phyloP scores from a whole-genome alignment of 2,113 vertebrate species.

The Pterocles orientalis region DNA sequence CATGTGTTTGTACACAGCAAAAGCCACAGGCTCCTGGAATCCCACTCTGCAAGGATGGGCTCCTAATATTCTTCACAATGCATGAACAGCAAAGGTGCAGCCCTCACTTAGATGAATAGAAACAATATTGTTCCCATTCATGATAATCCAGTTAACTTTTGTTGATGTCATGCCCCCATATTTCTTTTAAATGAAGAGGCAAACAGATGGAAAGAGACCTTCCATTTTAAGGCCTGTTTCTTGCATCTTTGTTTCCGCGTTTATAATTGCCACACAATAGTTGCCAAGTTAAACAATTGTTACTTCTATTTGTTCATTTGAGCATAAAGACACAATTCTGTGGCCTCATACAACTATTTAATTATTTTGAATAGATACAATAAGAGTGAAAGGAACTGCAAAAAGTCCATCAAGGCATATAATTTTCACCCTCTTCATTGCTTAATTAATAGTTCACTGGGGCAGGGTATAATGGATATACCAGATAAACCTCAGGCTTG shows the following conservation, averaged over 20 bases:
- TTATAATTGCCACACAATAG: not conserved
- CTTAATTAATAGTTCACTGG: not conserved
- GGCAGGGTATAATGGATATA: not conserved
- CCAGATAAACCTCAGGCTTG: not conserved
- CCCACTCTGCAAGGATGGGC: not conserved
- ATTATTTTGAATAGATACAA: conserved; percentile 17
- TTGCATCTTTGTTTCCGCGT: conserved; percentile 23
- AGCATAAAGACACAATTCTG: conserved; percentile 1
- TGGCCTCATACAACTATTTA: not conserved
- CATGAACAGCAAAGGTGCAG: not conserved
- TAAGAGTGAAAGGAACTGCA: not conserved
- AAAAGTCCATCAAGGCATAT: not conserved
- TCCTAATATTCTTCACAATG: not conserved
- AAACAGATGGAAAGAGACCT: not conserved
- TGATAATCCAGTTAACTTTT: not conserved
- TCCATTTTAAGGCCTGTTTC: not conserved
- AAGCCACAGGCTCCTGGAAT: not conserved
- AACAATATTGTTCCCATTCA: not conserved
- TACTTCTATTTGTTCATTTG: conserved; percentile 21
- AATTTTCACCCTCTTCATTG: not conserved
- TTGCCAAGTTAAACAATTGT: not conserved
- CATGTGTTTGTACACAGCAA: not conserved
- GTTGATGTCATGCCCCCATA: not conserved
- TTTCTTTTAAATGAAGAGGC: not conserved
- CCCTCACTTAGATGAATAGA: not conserved